phyloP scores from a whole-genome alignment of 2,113 vertebrate genomes.

The Grammomys surdaster region DNA sequence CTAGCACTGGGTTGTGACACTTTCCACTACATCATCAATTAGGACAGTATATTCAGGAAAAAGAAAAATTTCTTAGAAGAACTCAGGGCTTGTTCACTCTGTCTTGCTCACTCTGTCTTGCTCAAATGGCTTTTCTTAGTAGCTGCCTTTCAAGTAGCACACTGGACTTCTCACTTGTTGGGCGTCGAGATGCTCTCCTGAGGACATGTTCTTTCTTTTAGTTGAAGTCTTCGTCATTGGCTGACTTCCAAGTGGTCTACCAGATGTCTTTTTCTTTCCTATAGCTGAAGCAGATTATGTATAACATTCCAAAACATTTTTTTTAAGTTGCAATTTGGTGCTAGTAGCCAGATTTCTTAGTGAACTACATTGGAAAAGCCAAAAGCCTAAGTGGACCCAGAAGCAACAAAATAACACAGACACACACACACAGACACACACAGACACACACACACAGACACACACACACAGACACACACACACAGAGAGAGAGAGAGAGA shows the following conservation, averaged over 20 bases:
- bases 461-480: not conserved
- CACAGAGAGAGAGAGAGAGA: too few relatives aligned
- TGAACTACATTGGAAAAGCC: slow-evolving; percentile 83
- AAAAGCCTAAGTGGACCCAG: not conserved
- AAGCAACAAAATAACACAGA: slow-evolving; percentile 50
- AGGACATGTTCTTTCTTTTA: slow-evolving; percentile 90
- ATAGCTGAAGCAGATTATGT: slow-evolving; percentile 87
- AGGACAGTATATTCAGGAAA: not conserved
- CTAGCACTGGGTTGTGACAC: not conserved
- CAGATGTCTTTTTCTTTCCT: slow-evolving; percentile 90
- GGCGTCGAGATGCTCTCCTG: slow-evolving; percentile 85
- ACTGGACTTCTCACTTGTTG: slow-evolving; percentile 84
- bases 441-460: not conserved
- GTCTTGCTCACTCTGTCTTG: slow-evolving; percentile 38
- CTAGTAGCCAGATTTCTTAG: slow-evolving; percentile 87
- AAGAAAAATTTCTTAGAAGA: slow-evolving; percentile 49
- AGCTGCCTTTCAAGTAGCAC: slow-evolving; percentile 83
- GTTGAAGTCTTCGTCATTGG: slow-evolving; percentile 88
- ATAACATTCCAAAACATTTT: slow-evolving; percentile 88
- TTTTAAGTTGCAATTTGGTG: slow-evolving; percentile 81
- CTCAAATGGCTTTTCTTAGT: slow-evolving; percentile 72
- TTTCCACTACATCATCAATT: slow-evolving; percentile 45
- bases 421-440: not conserved
- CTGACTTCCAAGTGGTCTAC: slow-evolving; percentile 89
- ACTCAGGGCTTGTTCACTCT: slow-evolving; percentile 43